These are phyloP conservation scores for Synodontis membranacea DNA, from an alignment of 2,113 vertebrate species.

Conservation along the genomic window DNA sequence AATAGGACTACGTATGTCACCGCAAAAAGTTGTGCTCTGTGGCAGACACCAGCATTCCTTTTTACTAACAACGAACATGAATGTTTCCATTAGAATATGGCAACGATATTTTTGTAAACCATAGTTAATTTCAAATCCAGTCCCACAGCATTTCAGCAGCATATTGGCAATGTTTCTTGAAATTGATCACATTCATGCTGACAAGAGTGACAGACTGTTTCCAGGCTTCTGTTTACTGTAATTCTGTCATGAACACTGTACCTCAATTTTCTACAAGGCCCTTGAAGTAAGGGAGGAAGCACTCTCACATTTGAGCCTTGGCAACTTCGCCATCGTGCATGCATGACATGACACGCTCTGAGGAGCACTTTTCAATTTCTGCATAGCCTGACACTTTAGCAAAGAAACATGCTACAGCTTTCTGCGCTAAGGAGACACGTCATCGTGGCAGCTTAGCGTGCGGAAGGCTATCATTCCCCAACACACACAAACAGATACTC, in stretches of 20 bases:
- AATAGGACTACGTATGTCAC: not conserved
- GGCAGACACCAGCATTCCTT: not conserved
- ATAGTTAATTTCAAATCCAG: not conserved
- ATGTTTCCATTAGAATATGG: not conserved
- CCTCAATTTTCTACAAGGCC: not conserved
- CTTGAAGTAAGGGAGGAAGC: not conserved
- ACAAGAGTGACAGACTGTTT: slow-evolving; percentile 43
- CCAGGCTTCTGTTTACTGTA: slow-evolving; percentile 51
- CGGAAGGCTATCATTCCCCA: slow-evolving; percentile 42
- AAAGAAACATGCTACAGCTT: not conserved
- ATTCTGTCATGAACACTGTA: slow-evolving; percentile 47
- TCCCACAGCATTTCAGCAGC: not conserved
- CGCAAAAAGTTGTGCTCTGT: not conserved
- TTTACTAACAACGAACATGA: not conserved
- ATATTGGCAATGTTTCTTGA: slow-evolving; percentile 18
- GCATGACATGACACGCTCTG: slow-evolving; percentile 16
- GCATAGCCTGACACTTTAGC: not conserved
- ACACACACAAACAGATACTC: slow-evolving; percentile 38
- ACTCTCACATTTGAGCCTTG: slow-evolving; percentile 13
- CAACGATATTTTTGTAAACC: not conserved
- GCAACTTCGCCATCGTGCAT: not conserved
- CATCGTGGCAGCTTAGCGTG: slow-evolving; percentile 2
- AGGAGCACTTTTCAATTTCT: slow-evolving; percentile 14
- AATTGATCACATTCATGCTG: not conserved
- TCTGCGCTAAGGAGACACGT: not conserved